Conservation (phyloP, 2,888 invertebrate species). For the Didymodactylos carnosus region DNA sequence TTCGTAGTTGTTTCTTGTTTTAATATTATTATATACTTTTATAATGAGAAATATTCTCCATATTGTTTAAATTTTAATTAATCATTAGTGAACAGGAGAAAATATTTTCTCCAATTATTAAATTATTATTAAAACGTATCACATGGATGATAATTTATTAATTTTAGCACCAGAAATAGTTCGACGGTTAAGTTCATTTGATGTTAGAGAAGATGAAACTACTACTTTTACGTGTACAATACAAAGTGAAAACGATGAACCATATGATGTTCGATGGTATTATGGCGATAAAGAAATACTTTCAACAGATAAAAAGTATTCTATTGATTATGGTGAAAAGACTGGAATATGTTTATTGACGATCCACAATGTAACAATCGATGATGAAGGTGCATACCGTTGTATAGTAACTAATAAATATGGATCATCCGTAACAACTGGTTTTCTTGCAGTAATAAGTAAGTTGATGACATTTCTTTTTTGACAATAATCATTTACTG, state of each 20-base stretch:
- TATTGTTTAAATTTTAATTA: too few species aligned
- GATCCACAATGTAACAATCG: slow-evolving; percentile 20
- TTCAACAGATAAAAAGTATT: neutral
- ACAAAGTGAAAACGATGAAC: neutral
- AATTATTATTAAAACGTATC: too few species aligned
- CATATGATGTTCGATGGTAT: neutral
- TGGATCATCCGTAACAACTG: slow-evolving; percentile 29
- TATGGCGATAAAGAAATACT: neutral
- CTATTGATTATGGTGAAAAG: neutral
- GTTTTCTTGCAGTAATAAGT: slow-evolving; percentile 24
- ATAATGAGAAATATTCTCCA: too few species aligned
- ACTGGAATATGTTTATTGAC: neutral
- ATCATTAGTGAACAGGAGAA: too few species aligned
- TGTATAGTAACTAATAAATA: slow-evolving; percentile 31
- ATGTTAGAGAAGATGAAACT: neutral
- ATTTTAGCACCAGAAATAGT: neutral
- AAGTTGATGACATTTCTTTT: too few species aligned
- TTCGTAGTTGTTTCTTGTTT: too few species aligned
- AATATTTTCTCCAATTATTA: too few species aligned
- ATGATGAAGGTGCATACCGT: slow-evolving; percentile 29
- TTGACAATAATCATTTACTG: too few species aligned
- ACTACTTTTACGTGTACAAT: neutral
- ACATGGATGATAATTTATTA: too few species aligned
- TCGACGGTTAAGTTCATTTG: neutral
- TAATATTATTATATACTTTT: too few species aligned